phyloP scores from a whole-genome alignment of 2,113 vertebrate species.

The Desmodus rotundus region DNA sequence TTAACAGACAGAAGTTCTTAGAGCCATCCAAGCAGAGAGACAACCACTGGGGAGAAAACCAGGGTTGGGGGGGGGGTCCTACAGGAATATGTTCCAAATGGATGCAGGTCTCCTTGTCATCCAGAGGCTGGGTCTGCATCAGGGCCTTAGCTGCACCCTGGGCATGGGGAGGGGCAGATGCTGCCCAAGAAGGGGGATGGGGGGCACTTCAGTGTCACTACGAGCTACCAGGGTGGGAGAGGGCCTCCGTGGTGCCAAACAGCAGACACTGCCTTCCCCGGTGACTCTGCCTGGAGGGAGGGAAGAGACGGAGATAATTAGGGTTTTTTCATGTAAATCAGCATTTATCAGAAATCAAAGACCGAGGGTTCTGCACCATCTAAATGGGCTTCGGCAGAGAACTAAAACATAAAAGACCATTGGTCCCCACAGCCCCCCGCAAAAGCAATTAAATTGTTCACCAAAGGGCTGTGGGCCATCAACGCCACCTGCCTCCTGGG shows the following conservation, averaged over 20 bases:
- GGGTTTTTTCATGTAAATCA: neutral
- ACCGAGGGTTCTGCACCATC: neutral
- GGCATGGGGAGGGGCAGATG: too few relatives aligned
- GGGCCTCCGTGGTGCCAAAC: neutral
- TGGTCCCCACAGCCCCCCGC: neutral
- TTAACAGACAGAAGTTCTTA: neutral
- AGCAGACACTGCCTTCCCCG: rapidly evolving
- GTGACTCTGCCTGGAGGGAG: neutral
- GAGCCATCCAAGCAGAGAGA: neutral
- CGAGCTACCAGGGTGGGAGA: neutral
- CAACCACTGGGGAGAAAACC: rapidly evolving
- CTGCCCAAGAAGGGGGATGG: neutral
- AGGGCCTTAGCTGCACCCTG: too few relatives aligned
- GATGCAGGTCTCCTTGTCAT: too few relatives aligned
- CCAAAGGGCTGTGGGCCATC: neutral
- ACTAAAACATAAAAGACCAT: rapidly evolving
- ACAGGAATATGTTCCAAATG: too few relatives aligned
- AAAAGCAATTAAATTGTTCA: too few relatives aligned
- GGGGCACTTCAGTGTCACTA: neutral
- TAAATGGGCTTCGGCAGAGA: neutral
- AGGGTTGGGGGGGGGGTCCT: neutral
- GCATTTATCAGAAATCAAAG: neutral
- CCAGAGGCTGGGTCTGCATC: too few relatives aligned
- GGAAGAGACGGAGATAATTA: neutral
- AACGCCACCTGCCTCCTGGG: neutral